Evolutionary conservation across 2,888 invertebrate genomes (phyloP), one percentile per base, ranked within the genome.

Genomic region (Myathropa florea): DNA sequence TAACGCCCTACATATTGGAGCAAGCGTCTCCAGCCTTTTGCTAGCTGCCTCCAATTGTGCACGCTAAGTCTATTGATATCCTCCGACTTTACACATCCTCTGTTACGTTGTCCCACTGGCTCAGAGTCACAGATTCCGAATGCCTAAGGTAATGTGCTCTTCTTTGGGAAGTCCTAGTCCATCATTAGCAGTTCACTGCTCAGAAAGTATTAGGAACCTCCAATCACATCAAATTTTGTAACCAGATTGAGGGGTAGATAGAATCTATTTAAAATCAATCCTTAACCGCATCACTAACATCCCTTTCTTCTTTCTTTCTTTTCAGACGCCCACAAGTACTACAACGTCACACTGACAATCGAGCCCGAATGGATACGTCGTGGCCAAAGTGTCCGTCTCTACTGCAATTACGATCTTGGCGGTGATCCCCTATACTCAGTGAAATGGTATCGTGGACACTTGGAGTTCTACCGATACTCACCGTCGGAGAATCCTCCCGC

Each of bases 361-460:
- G 94, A 94, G 9, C 95, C 95, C 0, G 94, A 94, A 36, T 94
- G 94, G 14, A 95, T 95, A 18, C 94, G 94, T 88, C 92, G 94
- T 28, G 95, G 95, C 0, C 94, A 94, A 23, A 94, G 94, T 88
- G 95, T 94, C 21, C 93, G 93, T 0, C 91, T 95, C 28, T 94
- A 94, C 36, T 95, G 95, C 89, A 92, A 94, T 39, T 95, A 95
- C 91, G 94, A 95, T 90, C 92, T 95, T 88, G 95, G 95, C 4
- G 95, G 94, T n/a, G 95, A 95, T 12, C 95, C 95, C 0, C 93
- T 95, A 12, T 95, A 95, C 92, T 95, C 95, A 61, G 95, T 95
- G 83, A 95, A 95, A 91, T 95, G 95, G 95, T 95, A 95, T 92
- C 93, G 95, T 88, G 95, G 95, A 61, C 93, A 94, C 89, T 94